Conservation (phyloP, 2,113 vertebrate genomes). For the Pterophyllum scalare region DNA sequence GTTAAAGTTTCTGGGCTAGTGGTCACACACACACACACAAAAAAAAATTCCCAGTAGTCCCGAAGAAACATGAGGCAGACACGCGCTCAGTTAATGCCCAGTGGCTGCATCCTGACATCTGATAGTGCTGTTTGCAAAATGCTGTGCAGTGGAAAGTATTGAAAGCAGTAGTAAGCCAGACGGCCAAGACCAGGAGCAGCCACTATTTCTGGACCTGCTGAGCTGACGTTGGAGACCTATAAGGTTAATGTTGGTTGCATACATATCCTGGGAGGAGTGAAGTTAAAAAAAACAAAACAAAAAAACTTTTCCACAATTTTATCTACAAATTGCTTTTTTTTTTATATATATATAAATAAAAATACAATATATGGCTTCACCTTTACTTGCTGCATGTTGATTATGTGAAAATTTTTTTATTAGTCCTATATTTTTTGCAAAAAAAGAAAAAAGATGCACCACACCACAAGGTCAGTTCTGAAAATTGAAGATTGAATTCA, state of each 20-base stretch:
- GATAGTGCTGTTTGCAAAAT: conserved; percentile 55
- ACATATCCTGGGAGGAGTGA: not conserved
- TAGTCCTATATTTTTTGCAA: too few species aligned
- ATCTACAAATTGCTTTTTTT: conserved; percentile 3
- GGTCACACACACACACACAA: conserved; percentile 14
- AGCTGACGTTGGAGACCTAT: conserved; percentile 37
- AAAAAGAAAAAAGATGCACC: too few species aligned
- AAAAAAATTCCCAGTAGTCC: not conserved
- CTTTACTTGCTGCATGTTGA: not conserved
- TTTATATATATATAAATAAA: not conserved
- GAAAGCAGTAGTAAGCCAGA: conserved; percentile 36
- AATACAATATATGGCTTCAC: not conserved
- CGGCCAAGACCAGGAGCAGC: conserved; percentile 25
- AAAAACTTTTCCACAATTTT: not conserved
- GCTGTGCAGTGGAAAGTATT: conserved; percentile 60
- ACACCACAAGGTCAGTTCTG: too few species aligned
- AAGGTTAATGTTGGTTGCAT: conserved; percentile 24
- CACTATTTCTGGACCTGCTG: conserved; percentile 68
- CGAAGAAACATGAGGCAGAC: conserved; percentile 25
- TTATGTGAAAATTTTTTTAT: not conserved
- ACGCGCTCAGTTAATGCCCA: conserved; percentile 24
- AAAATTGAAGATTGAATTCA: too few species aligned
- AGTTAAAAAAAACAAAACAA: not conserved
- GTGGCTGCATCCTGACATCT: conserved; percentile 58
- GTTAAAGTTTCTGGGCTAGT: not conserved